Evolutionary conservation across 2,797 vertebrate species (phyloP), one percentile per base, ranked within the genome.

Genomic region (Scarus forsteni): DNA sequence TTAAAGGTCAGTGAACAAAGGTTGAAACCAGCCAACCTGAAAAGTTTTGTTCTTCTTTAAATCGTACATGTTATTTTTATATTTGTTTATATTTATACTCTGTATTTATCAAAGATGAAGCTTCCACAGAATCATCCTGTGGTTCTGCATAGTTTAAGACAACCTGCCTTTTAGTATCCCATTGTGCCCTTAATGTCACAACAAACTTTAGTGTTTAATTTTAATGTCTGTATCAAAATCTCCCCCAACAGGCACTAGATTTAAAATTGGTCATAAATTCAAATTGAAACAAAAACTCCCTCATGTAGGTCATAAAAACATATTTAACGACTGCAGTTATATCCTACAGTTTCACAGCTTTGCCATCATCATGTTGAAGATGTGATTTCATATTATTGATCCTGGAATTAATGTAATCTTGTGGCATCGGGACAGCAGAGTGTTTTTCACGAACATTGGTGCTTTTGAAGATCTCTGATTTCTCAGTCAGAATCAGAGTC

Each of bases 401-500:
- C n/a, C n/a, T n/a, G n/a, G n/a, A n/a, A n/a, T n/a, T n/a, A n/a
- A n/a, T n/a, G n/a, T 53, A 48, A 65, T 52, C 10, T 40, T 66
- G 38, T 43, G 38, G 18, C 35, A 42, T 19, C 3, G 35, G 27
- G 19, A 51, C 70, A 81, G 18, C 43, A 35, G 43, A 49, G 59
- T 19, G 27, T 27, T 27, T 27, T 27, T 27, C 27, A 2, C 27
- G 4, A 27, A 27, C 27, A 27, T 4, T 4, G 4, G 27, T 27
- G 27, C 27, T 27, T 52, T 62, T 59, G 52, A 44, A 67, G 46
- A 69, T 50, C 10, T 40, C 1, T 42, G 39, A 49, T 70, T 46
- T 49, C 72, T 98, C 93, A 98, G 82, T 98, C 96, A 0, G 96
- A 97, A 85, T 98, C 96, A 0, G 96, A 96, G 85, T 96, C 93